Conservation (phyloP, 2,113 vertebrate genomes). For the Tenebrosternarchus preto region DNA sequence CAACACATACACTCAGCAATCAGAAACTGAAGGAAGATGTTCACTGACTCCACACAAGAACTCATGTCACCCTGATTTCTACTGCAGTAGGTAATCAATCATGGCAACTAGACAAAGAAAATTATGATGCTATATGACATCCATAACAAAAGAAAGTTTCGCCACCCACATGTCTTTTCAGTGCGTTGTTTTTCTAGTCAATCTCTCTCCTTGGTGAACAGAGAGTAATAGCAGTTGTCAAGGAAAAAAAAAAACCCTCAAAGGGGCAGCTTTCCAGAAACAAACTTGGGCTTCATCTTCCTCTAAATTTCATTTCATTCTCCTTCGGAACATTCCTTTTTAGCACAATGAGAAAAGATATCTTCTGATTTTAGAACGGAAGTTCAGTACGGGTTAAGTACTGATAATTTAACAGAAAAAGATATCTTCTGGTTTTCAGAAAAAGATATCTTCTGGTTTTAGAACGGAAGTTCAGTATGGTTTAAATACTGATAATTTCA, state of each 20-base stretch:
- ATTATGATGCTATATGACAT: conserved; percentile 28
- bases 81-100: conserved; percentile 25
- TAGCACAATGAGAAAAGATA: background rate
- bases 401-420: no score
- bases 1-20: conserved; percentile 8
- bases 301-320: conserved; percentile 12
- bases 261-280: background rate
- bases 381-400: background rate
- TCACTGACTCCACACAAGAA: conserved; percentile 16
- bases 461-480: no score
- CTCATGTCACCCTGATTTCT: conserved; percentile 17
- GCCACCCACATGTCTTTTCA: conserved; percentile 44
- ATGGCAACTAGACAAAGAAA: conserved; percentile 40
- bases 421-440: no score
- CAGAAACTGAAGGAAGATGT: conserved; percentile 13
- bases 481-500: no score
- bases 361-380: conserved; percentile 10
- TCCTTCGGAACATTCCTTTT: background rate
- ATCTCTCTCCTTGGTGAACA: conserved; percentile 33
- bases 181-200: conserved; percentile 44
- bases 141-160: conserved; percentile 39
- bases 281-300: background rate
- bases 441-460: background rate
- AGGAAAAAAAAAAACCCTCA: background rate
- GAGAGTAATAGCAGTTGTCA: conserved; percentile 40